Base-by-base conservation (phyloP, 1,140 invertebrate species). In the Lepidurus packardi region DNA sequence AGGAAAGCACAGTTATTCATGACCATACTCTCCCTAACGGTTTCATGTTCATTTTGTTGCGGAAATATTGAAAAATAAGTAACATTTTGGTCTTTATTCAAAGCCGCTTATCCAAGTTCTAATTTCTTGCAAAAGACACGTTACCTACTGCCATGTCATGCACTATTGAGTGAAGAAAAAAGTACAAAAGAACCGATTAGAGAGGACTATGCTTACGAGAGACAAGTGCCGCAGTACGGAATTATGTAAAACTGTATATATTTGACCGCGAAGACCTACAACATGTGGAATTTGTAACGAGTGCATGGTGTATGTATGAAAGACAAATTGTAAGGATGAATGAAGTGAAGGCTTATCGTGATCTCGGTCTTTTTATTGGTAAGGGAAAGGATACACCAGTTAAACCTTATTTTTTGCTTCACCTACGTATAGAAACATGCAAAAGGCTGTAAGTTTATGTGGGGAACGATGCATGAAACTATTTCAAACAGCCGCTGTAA, bases 341-440 rank as follows among this genome's bases (percentile, higher is more conserved):
- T 65, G 53, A 65, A 65, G 53, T 65, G 53, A 65, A 65, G 53
- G 53, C 53, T 65, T 65, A 65, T 65, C 21, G 53, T 65, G 53
- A 65, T 65, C 53, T 65, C 53, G 53, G 53, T 65, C 53, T 65
- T 65, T 21, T 65, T 65, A 65, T 21, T 65, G n/a, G 21, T 65
- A 21, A 65, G 53, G 53, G 21, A 65, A 7, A 65, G 16, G 9
- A 65, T 65, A 65, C 53, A 65, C 21, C 6, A 65, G 21, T 9
- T 11, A n/a, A 65, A 9, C 9, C 21, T 65, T 21, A 3, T 21
- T 7, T 65, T 16, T 65, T 65, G 16, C 1, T 65, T 65, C 9
- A n/a, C 16, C 16, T 65, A 65, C 6, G 16, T 65, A 3, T 7
- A n/a, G 53, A 13, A 65, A 13, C 9, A 65, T 21, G 8, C 21